phyloP scores from a whole-genome alignment of 2,113 vertebrate genomes.

The Chelonoidis abingdonii region DNA sequence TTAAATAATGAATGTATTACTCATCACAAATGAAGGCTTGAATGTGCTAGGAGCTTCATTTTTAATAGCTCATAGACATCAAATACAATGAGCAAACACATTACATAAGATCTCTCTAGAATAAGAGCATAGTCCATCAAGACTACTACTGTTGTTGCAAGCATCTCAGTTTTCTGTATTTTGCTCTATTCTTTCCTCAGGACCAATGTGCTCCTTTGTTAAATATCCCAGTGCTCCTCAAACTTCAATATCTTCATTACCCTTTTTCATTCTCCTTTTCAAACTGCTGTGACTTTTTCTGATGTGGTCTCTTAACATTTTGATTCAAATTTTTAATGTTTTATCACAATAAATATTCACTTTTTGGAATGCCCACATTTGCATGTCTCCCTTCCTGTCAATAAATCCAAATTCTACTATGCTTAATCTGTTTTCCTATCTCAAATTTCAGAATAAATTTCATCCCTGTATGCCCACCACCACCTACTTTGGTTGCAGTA shows the following conservation, averaged over 20 bases:
- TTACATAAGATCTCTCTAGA: background rate
- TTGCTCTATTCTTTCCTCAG: background rate
- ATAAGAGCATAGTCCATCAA: background rate
- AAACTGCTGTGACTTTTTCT: background rate
- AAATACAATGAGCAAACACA: background rate
- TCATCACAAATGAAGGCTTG: background rate
- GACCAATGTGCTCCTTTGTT: accelerated
- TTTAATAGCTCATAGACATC: background rate
- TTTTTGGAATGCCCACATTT: background rate
- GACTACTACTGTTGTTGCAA: background rate
- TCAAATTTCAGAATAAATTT: background rate
- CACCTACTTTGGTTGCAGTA: background rate
- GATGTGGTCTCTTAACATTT: background rate
- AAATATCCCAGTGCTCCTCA: background rate
- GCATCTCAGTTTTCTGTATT: background rate
- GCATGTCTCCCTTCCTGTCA: background rate
- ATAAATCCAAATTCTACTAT: background rate
- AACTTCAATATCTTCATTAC: background rate
- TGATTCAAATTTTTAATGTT: background rate
- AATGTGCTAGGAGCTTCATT: accelerated
- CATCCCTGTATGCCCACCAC: background rate
- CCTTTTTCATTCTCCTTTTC: background rate
- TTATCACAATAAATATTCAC: background rate
- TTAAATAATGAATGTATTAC: background rate
- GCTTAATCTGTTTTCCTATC: background rate